A percentile compares a stretch with the other conserved stretches of the same genome.
These are phyloP conservation scores for Streptopelia turtur DNA, from an alignment of 2,797 vertebrate genomes.

Conservation along the genomic window DNA sequence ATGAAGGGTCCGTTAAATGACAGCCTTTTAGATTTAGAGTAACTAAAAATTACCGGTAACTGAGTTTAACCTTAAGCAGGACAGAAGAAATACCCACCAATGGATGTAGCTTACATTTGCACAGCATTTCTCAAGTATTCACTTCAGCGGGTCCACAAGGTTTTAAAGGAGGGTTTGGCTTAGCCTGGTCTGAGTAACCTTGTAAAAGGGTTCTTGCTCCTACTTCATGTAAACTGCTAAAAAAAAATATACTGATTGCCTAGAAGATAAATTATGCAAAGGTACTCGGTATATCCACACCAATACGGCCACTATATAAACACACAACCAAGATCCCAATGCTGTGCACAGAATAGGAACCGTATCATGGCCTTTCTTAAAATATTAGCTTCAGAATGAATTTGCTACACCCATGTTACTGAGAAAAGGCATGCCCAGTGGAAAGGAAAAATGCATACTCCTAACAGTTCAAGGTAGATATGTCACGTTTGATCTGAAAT, in stretches of 20 bases:
- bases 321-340: background rate
- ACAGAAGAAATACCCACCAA: background rate
- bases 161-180: background rate
- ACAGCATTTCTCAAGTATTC: background rate
- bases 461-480: background rate
- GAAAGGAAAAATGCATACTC: background rate
- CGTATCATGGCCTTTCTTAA: background rate
- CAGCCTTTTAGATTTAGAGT: background rate
- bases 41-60: background rate
- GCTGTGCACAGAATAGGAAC: background rate
- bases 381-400: background rate
- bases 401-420: background rate
- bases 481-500: background rate
- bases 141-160: background rate
- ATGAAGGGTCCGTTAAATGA: background rate
- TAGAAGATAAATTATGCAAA: background rate
- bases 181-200: background rate
- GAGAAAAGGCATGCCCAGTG: background rate
- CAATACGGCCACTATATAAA: rapidly evolving
- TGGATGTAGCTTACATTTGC: background rate
- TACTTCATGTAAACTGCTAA: background rate
- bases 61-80: background rate
- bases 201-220: background rate
- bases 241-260: background rate
- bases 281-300: rapidly evolving